Conservation (phyloP, 2,113 vertebrate species). For the Macheiramphus alcinus region DNA sequence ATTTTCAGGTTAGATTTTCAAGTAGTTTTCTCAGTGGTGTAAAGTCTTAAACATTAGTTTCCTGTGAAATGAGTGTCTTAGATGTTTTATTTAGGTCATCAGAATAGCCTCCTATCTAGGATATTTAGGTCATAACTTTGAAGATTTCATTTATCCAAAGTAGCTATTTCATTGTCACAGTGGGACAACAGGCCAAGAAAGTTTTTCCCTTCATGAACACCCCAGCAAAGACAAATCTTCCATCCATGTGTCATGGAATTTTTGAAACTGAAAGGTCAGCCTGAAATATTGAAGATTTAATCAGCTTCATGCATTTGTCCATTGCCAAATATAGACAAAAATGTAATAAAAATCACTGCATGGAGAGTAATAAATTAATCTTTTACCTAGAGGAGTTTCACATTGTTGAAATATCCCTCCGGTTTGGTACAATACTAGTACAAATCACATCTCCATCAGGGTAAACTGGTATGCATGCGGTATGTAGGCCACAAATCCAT, state of each 20-base stretch:
- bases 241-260: fast-evolving
- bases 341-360: background rate
- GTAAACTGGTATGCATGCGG: background rate
- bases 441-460: background rate
- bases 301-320: background rate
- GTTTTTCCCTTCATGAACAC: background rate
- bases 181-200: background rate
- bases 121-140: background rate
- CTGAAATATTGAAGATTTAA: background rate
- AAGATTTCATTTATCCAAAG: background rate
- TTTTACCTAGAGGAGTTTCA: background rate
- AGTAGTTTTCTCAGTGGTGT: background rate
- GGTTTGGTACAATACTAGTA: background rate
- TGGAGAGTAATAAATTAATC: background rate
- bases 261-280: background rate
- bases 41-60: background rate
- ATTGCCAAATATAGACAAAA: background rate
- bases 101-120: background rate
- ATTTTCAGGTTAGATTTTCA: background rate
- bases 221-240: background rate
- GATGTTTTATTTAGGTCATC: background rate
- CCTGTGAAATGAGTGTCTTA: background rate
- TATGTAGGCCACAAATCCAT: background rate
- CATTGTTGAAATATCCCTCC: background rate
- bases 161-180: background rate